Base-by-base conservation (phyloP, 92 coral and sea anemone species). In the Zoanthus gigantus region DNA sequence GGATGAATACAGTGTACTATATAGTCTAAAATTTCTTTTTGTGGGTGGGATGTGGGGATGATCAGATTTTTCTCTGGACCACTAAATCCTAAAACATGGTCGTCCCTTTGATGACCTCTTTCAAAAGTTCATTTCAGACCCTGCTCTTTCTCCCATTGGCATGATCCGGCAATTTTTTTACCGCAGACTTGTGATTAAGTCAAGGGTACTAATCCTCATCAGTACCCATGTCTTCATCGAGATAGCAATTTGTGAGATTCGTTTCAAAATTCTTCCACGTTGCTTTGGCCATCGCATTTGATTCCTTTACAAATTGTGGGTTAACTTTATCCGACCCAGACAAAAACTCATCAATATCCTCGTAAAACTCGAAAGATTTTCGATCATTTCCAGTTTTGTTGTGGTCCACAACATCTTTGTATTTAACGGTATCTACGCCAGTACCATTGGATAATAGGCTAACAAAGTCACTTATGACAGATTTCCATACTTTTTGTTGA, bases 401-500 rank as follows among this genome's bases (percentile, higher is more conserved):
- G 88, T 91, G 56, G 71, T 91, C 88, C 23, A 81, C 88, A 46
- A 60, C 58, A 32, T 84, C 86, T 77, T 87, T 91, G 83, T 75
- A 87, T 88, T 88, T 91, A 5, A 88, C 84, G 69, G 84, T 88
- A 5, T 88, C 16, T 45, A 87, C 29, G 48, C 87, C 93, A 68
- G 72, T 78, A 50, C 86, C 90, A 56, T 87, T 78, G 45, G 87
- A 23, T 23, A 23, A 90, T 45, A 71, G 54, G 66, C 75, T 72
- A 23, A 29, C 13, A 48, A 90, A 90, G n/a, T 84, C 82, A 44
- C 73, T 86, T 67, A 53, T 32, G 73, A 90, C 85, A 16, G 66
- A n/a, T n/a, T 90, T 66, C 92, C 92, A 85, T 86, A 57, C 93
- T 86, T 69, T 66, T 85, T 57, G 92, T 61, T 17, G 90, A 72